Evolutionary conservation across 2,888 invertebrate genomes (phyloP).

Genomic region (Ormyrus rosae): DNA sequence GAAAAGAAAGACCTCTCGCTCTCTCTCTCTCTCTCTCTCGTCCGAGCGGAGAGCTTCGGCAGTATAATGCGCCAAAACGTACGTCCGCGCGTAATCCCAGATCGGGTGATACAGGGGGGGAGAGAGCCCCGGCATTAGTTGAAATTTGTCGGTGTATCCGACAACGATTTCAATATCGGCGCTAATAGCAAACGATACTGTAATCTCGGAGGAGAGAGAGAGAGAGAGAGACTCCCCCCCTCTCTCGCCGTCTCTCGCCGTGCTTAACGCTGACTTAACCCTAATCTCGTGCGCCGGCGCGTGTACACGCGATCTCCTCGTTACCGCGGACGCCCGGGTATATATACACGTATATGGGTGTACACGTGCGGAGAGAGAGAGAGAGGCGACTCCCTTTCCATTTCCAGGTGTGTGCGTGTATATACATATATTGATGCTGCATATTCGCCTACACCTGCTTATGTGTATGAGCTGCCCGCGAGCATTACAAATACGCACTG

Average conservation of each 20-base stretch:
- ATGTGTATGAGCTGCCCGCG: neutral
- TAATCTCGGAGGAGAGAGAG: constrained; percentile 47
- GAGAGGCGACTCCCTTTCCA: too few species aligned
- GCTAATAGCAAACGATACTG: constrained; percentile 52
- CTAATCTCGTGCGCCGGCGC: constrained; percentile 63
- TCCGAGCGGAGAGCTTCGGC: neutral
- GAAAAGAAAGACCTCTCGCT: too few species aligned
- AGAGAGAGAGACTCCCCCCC: constrained; percentile 18
- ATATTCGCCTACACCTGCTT: neutral
- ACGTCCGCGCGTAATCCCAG: neutral
- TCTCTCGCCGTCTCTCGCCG: constrained; percentile 46
- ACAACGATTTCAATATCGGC: constrained; percentile 62
- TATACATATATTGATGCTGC: neutral
- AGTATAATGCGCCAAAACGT: neutral
- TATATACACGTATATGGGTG: neutral
- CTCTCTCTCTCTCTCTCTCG: neutral
- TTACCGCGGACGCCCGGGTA: constrained; percentile 15
- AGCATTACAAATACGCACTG: neutral
- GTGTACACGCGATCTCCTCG: constrained; percentile 51
- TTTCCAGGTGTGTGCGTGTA: neutral
- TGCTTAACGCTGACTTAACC: constrained; percentile 70
- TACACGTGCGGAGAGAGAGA: neutral
- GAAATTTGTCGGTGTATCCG: constrained; percentile 41
- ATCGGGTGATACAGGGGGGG: too few species aligned
- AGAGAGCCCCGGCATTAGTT: constrained; percentile 21